Conservation (phyloP, 2,113 vertebrate genomes). For the Protomyctophum bolini region DNA sequence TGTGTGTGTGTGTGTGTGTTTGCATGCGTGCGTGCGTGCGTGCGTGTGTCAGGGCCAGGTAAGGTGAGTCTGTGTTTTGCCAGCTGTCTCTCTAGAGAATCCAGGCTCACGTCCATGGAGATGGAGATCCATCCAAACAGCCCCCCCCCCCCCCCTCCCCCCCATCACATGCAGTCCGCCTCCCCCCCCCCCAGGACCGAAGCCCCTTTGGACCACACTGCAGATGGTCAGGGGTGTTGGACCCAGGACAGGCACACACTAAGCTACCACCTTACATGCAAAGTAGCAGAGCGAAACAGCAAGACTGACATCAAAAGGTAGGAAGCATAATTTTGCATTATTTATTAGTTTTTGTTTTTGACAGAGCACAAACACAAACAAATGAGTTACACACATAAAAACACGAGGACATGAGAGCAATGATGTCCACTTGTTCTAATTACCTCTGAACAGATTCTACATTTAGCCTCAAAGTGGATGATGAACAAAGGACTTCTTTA, state of each 20-base stretch:
- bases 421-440: too few relatives aligned
- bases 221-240: constrained; percentile 66
- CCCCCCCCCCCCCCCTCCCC: constrained; percentile 36
- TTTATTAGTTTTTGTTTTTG: too few relatives aligned
- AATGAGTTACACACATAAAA: too few relatives aligned
- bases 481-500: too few relatives aligned
- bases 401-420: too few relatives aligned
- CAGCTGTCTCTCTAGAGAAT: constrained; percentile 64
- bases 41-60: constrained; percentile 52
- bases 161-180: not conserved
- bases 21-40: not conserved
- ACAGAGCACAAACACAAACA: too few relatives aligned
- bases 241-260: constrained; percentile 13
- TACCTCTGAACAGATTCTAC: too few relatives aligned
- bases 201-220: constrained; percentile 38
- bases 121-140: constrained; percentile 26
- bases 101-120: constrained; percentile 55
- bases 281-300: too few relatives aligned
- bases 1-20: constrained; percentile 13
- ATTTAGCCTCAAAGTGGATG: too few relatives aligned
- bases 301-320: too few relatives aligned
- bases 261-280: constrained; percentile 1
- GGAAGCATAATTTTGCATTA: too few relatives aligned
- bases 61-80: constrained; percentile 66
- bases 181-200: constrained; percentile 48